Base-by-base conservation (phyloP, 2,113 vertebrate species). In the Zootoca vivipara region DNA sequence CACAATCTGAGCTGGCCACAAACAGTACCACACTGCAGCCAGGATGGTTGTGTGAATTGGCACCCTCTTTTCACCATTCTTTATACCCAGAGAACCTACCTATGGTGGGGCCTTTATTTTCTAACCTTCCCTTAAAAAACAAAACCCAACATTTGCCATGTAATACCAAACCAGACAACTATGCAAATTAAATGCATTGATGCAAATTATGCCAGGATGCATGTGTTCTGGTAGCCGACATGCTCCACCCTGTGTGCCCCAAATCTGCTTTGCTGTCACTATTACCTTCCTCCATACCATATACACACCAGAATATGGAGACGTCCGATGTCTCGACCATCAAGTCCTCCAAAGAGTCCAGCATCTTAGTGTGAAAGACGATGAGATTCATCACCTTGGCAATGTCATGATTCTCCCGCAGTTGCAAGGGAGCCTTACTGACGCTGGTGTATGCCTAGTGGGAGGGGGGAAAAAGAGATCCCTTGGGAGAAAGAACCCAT, bases 311-410 rank as follows among this genome's bases (percentile, higher is more conserved):
- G 28, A 99, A 95, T 74, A 96, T 95, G 10, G 98, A 98, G 70
- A 99, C 93, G 58, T 99, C 98, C 0, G 98, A 98, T 4, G 97
- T 96, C 89, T 99, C 98, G 1, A 94, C 93, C 74, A 98, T 93
- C 72, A 98, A 86, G 38, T 97, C 96, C 7, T 98, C 97, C 70
- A 97, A 13, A 0, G 93, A 95, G 90, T 99, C 98, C 73, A 99
- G 94, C 97, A 98, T 98, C 88, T 90, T 96, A n/a, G 98, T 98
- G 94, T 99, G 98, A 95, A 99, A 99, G 89, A 98, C 94, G 12
- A 97, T 97, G 95, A 98, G 87, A 95, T 98, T 99, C 98, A 99
- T 98, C 92, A 98, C 96, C 18, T 96, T 98, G 4, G 98, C 98
- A 70, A 99, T 90, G 64, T 98, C 97, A 0, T 95, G 93, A 80